Base-by-base conservation (phyloP, 2,797 vertebrate genomes). In the Smutsia temminckii region DNA sequence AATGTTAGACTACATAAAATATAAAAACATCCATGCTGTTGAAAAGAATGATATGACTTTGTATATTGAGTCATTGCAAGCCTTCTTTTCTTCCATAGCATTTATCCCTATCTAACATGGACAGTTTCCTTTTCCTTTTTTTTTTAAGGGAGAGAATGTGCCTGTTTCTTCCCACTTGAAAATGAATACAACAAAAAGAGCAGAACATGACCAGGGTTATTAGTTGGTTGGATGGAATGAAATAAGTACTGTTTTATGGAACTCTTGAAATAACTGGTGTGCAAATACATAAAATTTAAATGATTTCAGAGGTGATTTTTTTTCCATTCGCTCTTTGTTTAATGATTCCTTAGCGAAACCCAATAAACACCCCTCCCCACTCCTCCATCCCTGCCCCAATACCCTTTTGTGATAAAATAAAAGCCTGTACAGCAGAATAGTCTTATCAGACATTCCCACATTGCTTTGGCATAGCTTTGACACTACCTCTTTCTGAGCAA, bases 191-290 rank as follows among this genome's bases (percentile, higher is more conserved):
- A 78, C 51, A 40, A 2, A 68, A 40, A 34, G 2, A 68, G 74
- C 40, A 68, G 6, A 49, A 25, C 85, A 27, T 71, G 61, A 71
- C 25, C 0, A 93, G 55, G n/a, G 34, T 92, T 61, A 69, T 46
- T 79, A 63, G 66, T 88, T 97, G 83, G 29, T 78, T 68, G 72
- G 55, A 32, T 74, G 8, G 75, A 93, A 32, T 85, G 63, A 79
- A 88, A 13, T 74, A 95, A 92, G 14, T 6, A 1, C 18, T 88
- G 77, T 77, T 91, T 80, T 93, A 3, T 92, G 79, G 27, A 53
- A 63, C 27, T 87, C 3, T 49, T 80, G 14, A 95, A 69, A 71
- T 83, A 64, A 17, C 40, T 64, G 71, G 69, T 34, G 85, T 69
- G 46, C 68, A 80, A 27, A 46, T 46, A 0, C 17, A 18, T 29